A percentile compares a stretch with the other conserved stretches of the same genome.
Conservation (phyloP, 2,113 vertebrate genomes). For the Poeciliopsis turrubarensis region DNA sequence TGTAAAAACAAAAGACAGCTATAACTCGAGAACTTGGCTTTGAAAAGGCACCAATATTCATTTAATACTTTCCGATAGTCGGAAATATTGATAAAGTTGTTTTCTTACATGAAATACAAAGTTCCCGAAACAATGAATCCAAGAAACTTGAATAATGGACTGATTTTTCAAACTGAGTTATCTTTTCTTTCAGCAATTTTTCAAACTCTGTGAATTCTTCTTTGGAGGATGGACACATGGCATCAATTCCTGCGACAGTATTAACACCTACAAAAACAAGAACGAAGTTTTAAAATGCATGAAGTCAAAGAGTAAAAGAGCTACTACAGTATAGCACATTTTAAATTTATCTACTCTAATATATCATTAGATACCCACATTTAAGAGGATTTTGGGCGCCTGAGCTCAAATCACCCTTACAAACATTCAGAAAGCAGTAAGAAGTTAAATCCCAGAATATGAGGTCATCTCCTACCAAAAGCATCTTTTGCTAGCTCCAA, state of each 20-base stretch:
- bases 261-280: conserved; percentile 76
- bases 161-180: conserved; percentile 93
- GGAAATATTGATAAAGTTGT: neutral
- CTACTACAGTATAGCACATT: neutral
- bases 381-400: too few species aligned
- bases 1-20: conserved; percentile 46
- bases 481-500: conserved; percentile 95
- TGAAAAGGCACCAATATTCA: neutral
- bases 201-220: conserved; percentile 98
- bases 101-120: conserved; percentile 95
- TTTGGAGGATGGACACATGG: conserved; percentile 94
- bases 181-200: conserved; percentile 94
- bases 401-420: too few species aligned
- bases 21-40: too few species aligned
- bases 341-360: too few species aligned
- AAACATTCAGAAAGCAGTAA: neutral
- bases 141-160: conserved; percentile 92
- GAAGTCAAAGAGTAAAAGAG: neutral
- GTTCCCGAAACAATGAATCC: conserved; percentile 93
- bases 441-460: neutral
- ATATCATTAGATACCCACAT: too few species aligned
- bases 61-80: neutral
- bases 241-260: conserved; percentile 89
- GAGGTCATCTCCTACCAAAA: conserved; percentile 82
- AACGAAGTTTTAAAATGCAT: neutral